Base-by-base conservation (phyloP, 2,797 vertebrate species). In the Melanotaenia nigrans region DNA sequence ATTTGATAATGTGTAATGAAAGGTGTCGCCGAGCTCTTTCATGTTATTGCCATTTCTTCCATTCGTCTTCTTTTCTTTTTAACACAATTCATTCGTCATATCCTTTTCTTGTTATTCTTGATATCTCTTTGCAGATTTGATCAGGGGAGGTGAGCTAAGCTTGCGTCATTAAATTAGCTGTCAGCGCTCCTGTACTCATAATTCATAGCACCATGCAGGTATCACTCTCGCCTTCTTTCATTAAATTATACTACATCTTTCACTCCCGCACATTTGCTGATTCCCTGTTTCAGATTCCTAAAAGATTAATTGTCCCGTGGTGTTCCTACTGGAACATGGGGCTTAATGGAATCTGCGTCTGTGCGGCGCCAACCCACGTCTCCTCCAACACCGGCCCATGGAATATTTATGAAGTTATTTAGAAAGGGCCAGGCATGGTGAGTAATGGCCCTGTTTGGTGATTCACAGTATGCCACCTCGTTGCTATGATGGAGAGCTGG, bases 351-450 rank as follows among this genome's bases (percentile, higher is more conserved):
- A 91, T 88, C 83, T 71, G 80, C 40, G 60, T 86, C 71, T 18
- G 65, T 76, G 75, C 87, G 84, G 78, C 65, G 42, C 81, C 86
- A 62, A 68, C 67, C 68, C 62, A 55, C 56, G 77, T 78, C 87
- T 90, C 85, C 73, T 72, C 70, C 51, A 45, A 36, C 74, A 81
- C 70, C 24, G 25, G 74, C 57, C 65, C 75, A 87, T 93, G 75
- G 85, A 93, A 92, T 94, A 94, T 94, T 93, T 89, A 94, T 93
- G 82, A 90, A 82, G 84, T 91, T 88, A 88, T 92, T 90, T 87
- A 89, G 87, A 86, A 82, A 81, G 75, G 85, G 80, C 65, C 75
- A 32, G 75, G 68, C 78, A 13, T 25, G 49, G 64, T 86, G 84
- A 89, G 87, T 92, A 90, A 90, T 89, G 76, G 75, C 75, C 84